phyloP scores from a whole-genome alignment of 2,888 invertebrate genomes.

The Tinea semifulvella region DNA sequence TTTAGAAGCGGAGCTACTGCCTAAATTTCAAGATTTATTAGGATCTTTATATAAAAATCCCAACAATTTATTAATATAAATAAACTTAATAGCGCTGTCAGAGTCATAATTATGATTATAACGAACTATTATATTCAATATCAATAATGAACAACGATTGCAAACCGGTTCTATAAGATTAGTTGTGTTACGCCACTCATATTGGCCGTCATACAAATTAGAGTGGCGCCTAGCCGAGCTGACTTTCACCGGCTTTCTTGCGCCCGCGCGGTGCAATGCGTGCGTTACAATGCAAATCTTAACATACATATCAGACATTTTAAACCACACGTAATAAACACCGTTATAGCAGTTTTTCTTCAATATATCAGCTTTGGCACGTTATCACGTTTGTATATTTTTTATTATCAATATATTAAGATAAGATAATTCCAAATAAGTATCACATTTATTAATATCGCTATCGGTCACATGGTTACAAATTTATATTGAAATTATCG shows the following conservation, averaged over 20 bases:
- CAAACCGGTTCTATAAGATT: constrained; percentile 4
- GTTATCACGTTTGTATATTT: constrained; percentile 5
- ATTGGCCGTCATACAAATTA: constrained; percentile 13
- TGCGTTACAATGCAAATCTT: not conserved
- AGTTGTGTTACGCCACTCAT: constrained; percentile 1
- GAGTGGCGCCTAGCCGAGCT: constrained; percentile 3
- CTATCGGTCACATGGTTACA: constrained; percentile 10
- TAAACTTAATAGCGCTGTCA: not conserved
- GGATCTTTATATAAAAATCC: not conserved
- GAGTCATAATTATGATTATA: not conserved
- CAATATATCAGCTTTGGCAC: not conserved
- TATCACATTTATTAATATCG: constrained; percentile 4
- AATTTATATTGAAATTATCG: not conserved
- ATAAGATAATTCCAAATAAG: constrained; percentile 4
- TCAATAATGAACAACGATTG: not conserved
- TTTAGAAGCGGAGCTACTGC: too few relatives aligned
- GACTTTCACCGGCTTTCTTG: constrained; percentile 15
- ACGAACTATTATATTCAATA: not conserved
- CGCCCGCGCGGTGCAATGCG: constrained; percentile 6
- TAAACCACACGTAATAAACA: constrained; percentile 1
- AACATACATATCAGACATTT: not conserved
- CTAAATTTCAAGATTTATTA: not conserved
- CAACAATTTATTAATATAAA: not conserved
- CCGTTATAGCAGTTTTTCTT: not conserved
- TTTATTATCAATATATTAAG: constrained; percentile 8